Percentiles rank a stretch among this genome's conserved stretches.
phyloP scores from a whole-genome alignment of 30 jellyfish, hydroid and myxozoan species.

The Aurelia aurita complex sp. Pacific region DNA sequence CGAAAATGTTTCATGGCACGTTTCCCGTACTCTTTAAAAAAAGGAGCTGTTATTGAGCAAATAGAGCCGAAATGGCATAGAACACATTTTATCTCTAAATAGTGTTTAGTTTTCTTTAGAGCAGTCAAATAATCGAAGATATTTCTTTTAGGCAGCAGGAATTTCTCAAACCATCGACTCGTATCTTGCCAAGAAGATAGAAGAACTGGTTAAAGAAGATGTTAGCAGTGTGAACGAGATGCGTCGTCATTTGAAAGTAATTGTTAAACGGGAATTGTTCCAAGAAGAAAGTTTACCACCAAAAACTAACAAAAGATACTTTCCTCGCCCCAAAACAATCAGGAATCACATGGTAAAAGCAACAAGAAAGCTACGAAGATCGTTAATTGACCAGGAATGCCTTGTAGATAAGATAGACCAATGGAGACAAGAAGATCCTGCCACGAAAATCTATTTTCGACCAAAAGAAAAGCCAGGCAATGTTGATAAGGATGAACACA shows the following conservation, averaged over 20 bases:
- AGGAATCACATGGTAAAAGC: slow-evolving; percentile 17
- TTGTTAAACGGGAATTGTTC: slow-evolving; percentile 23
- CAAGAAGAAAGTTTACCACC: slow-evolving; percentile 11
- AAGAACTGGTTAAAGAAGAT: slow-evolving; percentile 18
- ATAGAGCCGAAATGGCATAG: too few species aligned
- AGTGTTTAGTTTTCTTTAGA: too few species aligned
- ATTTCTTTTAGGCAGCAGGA: slow-evolving; percentile 4
- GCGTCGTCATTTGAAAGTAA: slow-evolving; percentile 25
- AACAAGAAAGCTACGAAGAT: background rate
- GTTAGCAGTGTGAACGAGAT: slow-evolving; percentile 36
- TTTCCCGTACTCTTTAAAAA: too few species aligned
- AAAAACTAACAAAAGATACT: slow-evolving; percentile 15
- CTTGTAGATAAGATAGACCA: background rate
- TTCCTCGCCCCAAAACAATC: slow-evolving; percentile 4
- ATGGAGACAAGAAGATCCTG: slow-evolving; percentile 23
- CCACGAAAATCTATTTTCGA: slow-evolving; percentile 2
- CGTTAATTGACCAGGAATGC: slow-evolving; percentile 24
- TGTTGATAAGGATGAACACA: background rate
- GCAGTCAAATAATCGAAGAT: too few species aligned
- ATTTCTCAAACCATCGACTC: slow-evolving; percentile 26
- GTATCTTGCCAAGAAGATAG: slow-evolving; percentile 5
- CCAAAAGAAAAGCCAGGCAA: background rate
- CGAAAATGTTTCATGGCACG: too few species aligned
- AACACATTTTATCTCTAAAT: too few species aligned
- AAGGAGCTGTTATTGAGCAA: too few species aligned